phyloP scores from a whole-genome alignment of 30 jellyfish, hydroid and myxozoan species.

The Cassiopea andromeda region DNA sequence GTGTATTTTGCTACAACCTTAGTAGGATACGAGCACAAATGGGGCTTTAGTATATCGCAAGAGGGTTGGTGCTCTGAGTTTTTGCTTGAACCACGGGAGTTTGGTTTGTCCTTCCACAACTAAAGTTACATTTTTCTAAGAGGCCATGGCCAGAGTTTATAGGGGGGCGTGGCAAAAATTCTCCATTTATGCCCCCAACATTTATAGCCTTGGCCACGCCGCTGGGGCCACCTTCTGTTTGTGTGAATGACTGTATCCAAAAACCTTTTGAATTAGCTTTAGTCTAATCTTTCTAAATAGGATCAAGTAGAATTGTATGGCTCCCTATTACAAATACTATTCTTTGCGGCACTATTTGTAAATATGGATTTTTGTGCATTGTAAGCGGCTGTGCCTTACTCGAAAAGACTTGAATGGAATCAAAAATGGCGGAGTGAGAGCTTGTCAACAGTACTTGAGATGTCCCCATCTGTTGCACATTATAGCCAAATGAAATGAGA shows the following conservation, averaged over 20 bases:
- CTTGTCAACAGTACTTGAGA: neutral
- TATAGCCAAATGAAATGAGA: neutral
- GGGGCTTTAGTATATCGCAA: too few species aligned
- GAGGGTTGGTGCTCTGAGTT: too few species aligned
- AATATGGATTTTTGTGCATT: constrained; percentile 23
- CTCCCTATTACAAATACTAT: constrained; percentile 18
- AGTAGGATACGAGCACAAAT: too few species aligned
- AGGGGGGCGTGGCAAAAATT: too few species aligned
- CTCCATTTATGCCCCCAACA: too few species aligned
- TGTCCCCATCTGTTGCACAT: constrained; percentile 42
- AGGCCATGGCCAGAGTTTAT: too few species aligned
- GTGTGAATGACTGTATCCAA: neutral
- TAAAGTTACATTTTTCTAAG: too few species aligned
- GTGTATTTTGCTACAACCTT: too few species aligned
- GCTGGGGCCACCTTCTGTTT: neutral
- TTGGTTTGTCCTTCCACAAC: too few species aligned
- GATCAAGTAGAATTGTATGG: constrained; percentile 13
- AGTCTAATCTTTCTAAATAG: constrained; percentile 9
- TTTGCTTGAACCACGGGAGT: too few species aligned
- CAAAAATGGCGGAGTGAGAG: constrained; percentile 47
- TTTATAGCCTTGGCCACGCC: neutral
- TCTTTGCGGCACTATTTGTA: constrained; percentile 18
- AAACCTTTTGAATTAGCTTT: neutral
- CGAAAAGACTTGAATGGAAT: constrained; percentile 10
- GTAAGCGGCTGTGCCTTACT: neutral